phyloP scores from a whole-genome alignment of 2,888 invertebrate species.

The Boloria euphrosyne region DNA sequence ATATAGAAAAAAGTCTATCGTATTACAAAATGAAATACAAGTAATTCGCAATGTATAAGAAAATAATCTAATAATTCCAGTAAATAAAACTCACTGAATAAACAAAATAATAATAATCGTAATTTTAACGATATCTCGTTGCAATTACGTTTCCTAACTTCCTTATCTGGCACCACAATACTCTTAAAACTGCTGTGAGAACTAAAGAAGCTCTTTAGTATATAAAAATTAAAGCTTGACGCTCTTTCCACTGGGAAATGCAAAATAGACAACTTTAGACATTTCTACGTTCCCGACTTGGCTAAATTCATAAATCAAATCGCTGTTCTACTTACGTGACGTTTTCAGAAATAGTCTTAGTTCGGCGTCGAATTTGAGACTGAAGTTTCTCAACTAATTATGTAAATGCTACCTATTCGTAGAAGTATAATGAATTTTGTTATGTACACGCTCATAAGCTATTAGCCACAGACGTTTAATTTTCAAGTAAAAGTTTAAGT shows the following conservation, averaged over 20 bases:
- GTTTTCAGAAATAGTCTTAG: constrained; percentile 30
- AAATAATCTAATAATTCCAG: too few relatives aligned
- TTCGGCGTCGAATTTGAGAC: constrained; percentile 29
- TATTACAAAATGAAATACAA: too few relatives aligned
- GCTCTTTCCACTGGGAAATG: constrained; percentile 22
- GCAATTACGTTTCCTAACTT: constrained; percentile 14
- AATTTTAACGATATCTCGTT: background rate
- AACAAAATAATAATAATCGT: too few relatives aligned
- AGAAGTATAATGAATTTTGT: constrained; percentile 17
- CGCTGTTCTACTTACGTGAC: constrained; percentile 31
- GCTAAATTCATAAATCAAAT: constrained; percentile 33
- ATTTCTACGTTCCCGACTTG: constrained; percentile 22
- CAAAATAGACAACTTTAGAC: constrained; percentile 26
- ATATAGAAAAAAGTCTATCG: too few relatives aligned
- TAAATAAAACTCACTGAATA: too few relatives aligned
- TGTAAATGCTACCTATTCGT: constrained; percentile 24
- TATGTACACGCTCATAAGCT: background rate
- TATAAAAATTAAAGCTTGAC: constrained; percentile 22
- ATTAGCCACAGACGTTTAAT: background rate
- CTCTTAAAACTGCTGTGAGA: background rate
- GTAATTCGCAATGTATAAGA: too few relatives aligned
- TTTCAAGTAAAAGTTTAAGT: too few relatives aligned
- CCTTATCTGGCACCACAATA: background rate
- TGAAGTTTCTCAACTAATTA: constrained; percentile 29
- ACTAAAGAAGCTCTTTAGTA: background rate